phyloP scores from a whole-genome alignment of 1,140 invertebrate genomes.

The Chironomus striatipennis region DNA sequence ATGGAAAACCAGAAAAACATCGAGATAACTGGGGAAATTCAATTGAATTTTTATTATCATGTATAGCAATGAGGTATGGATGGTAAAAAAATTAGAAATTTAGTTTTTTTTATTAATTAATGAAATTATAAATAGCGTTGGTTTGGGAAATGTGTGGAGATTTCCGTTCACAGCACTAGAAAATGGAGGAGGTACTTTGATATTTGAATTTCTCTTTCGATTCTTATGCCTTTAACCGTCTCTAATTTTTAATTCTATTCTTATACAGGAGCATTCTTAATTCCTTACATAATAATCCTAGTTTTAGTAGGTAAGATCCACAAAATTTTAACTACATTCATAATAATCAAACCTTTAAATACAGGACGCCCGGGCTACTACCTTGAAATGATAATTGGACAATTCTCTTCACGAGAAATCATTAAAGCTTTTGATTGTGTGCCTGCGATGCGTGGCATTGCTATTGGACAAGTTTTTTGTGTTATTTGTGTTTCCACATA shows the following conservation, averaged over 20 bases:
- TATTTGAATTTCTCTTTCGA: conserved; percentile 33
- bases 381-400: conserved; percentile 5
- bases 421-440: conserved; percentile 16
- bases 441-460: conserved; percentile 48
- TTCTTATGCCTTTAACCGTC: background rate
- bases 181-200: conserved; percentile 36
- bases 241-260: background rate
- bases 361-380: background rate
- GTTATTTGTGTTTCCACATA: conserved; percentile 63
- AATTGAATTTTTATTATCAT: conserved; percentile 41
- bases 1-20: background rate
- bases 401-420: background rate
- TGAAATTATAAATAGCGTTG: conserved; percentile 38
- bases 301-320: conserved; percentile 60
- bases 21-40: conserved; percentile 30
- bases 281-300: conserved; percentile 69
- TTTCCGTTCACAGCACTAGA: conserved; percentile 44
- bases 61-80: conserved; percentile 41
- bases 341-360: too few species aligned
- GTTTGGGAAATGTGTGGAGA: conserved; percentile 46
- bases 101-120: too few species aligned
- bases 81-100: too few species aligned
- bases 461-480: conserved; percentile 62
- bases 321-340: too few species aligned
- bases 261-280: conserved; percentile 55